Conservation (phyloP, 1,140 invertebrate species). For the Cydia pomonella region DNA sequence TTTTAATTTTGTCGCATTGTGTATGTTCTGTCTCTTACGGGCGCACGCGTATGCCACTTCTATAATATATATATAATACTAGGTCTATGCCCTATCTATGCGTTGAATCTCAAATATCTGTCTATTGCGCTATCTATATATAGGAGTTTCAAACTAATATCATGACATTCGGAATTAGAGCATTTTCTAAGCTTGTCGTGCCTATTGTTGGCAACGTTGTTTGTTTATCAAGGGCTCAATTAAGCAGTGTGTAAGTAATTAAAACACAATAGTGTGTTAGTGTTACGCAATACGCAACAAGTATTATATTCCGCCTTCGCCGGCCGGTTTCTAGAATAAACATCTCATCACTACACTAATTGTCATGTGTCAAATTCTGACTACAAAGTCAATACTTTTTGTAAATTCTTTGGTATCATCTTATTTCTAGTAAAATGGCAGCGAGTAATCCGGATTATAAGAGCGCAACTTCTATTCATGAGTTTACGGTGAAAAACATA, state of each 20-base stretch:
- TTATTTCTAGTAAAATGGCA: conserved; percentile 64
- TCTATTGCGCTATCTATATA: neutral
- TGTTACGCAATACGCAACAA: conserved; percentile 8
- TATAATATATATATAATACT: too few species aligned
- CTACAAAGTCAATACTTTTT: neutral
- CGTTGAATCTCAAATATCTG: too few species aligned
- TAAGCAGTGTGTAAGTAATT: conserved; percentile 64
- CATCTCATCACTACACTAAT: neutral
- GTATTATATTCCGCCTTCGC: neutral
- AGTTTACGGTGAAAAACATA: conserved; percentile 89
- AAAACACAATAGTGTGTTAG: neutral
- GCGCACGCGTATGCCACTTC: too few species aligned
- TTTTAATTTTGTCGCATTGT: too few species aligned
- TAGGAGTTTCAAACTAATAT: conserved; percentile 32
- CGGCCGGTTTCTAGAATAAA: conserved; percentile 11
- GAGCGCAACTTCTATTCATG: conserved; percentile 86
- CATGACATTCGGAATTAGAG: conserved; percentile 67
- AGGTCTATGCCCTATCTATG: too few species aligned
- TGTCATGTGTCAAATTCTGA: conserved; percentile 19
- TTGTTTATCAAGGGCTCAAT: conserved; percentile 58
- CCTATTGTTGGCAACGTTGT: conserved; percentile 56
- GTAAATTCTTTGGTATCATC: neutral
- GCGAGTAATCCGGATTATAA: conserved; percentile 74
- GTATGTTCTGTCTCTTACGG: too few species aligned
- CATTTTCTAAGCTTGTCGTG: conserved; percentile 56